Evolutionary conservation across 2,797 vertebrate species (phyloP).

Genomic region (Spinus olivaceus): DNA sequence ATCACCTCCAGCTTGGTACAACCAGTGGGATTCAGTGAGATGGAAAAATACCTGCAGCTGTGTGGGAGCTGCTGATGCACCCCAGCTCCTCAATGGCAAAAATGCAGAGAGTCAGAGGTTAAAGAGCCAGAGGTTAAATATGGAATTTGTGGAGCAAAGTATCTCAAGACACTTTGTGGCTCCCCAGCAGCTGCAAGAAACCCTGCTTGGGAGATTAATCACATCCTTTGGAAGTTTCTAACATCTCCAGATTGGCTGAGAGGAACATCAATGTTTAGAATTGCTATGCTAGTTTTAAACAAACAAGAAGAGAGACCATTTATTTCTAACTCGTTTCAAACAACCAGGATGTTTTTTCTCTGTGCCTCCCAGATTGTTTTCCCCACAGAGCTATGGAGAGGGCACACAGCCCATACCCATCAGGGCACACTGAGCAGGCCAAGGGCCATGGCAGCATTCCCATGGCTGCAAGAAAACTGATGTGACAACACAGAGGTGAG

Average conservation of each 20-base stretch:
- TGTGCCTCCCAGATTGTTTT: background rate
- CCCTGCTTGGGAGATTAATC: background rate
- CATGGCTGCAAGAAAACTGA: background rate
- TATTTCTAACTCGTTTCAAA: background rate
- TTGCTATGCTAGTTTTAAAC: background rate
- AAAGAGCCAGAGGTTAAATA: background rate
- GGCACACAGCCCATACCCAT: background rate
- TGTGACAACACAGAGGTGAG: background rate
- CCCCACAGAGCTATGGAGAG: background rate
- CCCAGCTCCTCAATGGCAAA: background rate
- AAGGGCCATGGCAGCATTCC: background rate
- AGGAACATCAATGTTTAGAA: background rate
- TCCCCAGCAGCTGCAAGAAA: background rate
- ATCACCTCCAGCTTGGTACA: background rate
- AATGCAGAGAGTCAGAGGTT: fast-evolving
- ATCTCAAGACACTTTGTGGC: background rate
- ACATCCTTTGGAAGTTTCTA: background rate
- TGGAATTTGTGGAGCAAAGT: background rate
- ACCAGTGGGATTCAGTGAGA: background rate
- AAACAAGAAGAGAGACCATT: background rate
- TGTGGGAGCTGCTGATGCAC: background rate
- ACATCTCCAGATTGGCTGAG: background rate
- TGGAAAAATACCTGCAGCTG: background rate
- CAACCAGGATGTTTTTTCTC: background rate
- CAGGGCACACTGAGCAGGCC: fast-evolving